phyloP scores from a whole-genome alignment of 2,888 invertebrate species.

The Eurytoma californica region DNA sequence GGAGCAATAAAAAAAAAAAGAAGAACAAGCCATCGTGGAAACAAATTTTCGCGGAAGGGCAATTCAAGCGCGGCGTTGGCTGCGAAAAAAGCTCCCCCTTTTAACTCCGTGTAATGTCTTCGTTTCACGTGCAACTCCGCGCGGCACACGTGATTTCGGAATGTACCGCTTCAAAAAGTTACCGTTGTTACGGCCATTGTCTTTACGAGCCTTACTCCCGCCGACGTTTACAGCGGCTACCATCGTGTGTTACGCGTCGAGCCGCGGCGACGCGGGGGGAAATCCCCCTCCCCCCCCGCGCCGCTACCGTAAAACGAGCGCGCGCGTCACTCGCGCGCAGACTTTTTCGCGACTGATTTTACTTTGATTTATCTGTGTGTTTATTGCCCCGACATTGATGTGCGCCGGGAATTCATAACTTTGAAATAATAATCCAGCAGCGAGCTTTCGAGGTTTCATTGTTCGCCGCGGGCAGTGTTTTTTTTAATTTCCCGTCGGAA shows the following conservation, averaged over 20 bases:
- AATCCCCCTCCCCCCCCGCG: too few species aligned
- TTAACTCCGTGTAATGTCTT: conserved; percentile 18
- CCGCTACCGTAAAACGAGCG: too few species aligned
- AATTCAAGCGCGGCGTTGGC: not conserved
- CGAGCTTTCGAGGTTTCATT: too few species aligned
- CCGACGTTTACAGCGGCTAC: conserved; percentile 22
- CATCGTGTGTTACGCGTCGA: not conserved
- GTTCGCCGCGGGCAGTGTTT: too few species aligned
- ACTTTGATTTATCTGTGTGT: too few species aligned
- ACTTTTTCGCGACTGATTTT: too few species aligned
- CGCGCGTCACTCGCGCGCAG: too few species aligned
- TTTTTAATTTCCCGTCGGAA: too few species aligned
- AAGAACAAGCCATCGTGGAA: not conserved
- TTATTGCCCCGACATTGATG: too few species aligned
- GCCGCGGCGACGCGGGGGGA: too few species aligned
- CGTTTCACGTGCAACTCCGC: conserved; percentile 24
- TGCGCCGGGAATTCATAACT: too few species aligned
- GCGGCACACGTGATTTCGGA: not conserved
- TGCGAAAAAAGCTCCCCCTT: not conserved
- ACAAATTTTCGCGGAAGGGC: conserved; percentile 2
- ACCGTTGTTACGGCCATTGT: conserved; percentile 40
- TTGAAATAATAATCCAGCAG: too few species aligned
- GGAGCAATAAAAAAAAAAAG: not conserved
- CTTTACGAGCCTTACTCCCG: conserved; percentile 34
- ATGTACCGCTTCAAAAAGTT: conserved; percentile 19